Evolutionary conservation across 2,797 vertebrate genomes (phyloP).

Genomic region (Pipistrellus pygmaeus): DNA sequence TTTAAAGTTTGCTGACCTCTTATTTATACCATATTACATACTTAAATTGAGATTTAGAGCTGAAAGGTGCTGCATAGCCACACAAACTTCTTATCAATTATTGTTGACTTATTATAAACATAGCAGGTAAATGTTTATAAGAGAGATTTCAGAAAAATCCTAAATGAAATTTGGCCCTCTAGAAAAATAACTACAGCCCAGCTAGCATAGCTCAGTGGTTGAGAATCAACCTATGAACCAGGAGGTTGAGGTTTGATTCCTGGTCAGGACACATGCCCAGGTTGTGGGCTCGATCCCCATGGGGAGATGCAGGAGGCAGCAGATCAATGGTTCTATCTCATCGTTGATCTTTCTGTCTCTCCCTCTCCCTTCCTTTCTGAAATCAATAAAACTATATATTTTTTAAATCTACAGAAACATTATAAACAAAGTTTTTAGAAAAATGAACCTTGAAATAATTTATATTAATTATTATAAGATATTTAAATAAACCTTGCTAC

Average conservation of each 20-base stretch:
- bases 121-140: neutral
- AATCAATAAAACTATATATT: no score
- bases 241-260: no score
- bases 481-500: conserved; percentile 22
- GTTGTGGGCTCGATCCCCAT: no score
- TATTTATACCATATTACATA: neutral
- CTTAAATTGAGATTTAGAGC: neutral
- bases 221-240: no score
- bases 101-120: neutral
- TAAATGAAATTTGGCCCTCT: neutral
- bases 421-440: neutral
- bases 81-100: neutral
- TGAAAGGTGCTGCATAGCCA: neutral
- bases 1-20: neutral
- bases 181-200: neutral
- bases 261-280: no score
- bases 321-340: no score
- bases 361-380: no score
- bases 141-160: neutral
- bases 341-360: no score
- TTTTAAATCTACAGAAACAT: neutral
- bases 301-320: no score
- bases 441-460: conserved; percentile 47
- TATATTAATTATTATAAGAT: neutral
- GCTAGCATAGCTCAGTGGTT: no score